Evolutionary conservation across 37 sponge, comb jelly and placozoan species (phyloP).

Genomic region (Aplysina aerophoba): DNA sequence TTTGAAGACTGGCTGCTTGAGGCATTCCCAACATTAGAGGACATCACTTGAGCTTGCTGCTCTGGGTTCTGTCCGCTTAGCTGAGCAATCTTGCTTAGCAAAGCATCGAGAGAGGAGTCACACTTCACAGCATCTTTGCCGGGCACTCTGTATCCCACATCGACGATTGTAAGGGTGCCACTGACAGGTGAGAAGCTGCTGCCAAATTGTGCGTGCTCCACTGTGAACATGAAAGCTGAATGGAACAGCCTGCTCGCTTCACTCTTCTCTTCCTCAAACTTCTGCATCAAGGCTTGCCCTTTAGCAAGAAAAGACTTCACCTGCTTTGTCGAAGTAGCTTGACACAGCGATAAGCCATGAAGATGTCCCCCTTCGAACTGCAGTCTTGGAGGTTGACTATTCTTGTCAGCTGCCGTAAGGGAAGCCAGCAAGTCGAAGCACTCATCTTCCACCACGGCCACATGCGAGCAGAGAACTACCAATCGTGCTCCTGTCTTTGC

Average conservation of each 20-base stretch:
- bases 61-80: not conserved
- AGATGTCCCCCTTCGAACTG: not conserved
- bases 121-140: not conserved
- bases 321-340: slow-evolving; percentile 27
- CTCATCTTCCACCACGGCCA: slow-evolving; percentile 51
- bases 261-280: slow-evolving; percentile 10
- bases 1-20: not conserved
- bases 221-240: slow-evolving; percentile 59
- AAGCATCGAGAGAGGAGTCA: not conserved
- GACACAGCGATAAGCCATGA: slow-evolving; percentile 18
- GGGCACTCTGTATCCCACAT: slow-evolving; percentile 9
- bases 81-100: not conserved
- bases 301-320: slow-evolving; percentile 26
- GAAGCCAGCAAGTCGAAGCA: slow-evolving; percentile 55
- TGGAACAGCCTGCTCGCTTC: slow-evolving; percentile 22
- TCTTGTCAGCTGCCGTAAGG: not conserved
- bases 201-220: slow-evolving; percentile 75
- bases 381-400: not conserved
- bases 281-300: slow-evolving; percentile 33
- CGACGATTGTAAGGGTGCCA: slow-evolving; percentile 68
- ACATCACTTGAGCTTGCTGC: not conserved
- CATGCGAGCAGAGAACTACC: slow-evolving; percentile 63
- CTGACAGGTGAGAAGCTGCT: slow-evolving; percentile 72
- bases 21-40: not conserved
- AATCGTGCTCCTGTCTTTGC: slow-evolving; percentile 39